Conservation (phyloP, 2,797 vertebrate genomes). For the Pelodytes ibericus region DNA sequence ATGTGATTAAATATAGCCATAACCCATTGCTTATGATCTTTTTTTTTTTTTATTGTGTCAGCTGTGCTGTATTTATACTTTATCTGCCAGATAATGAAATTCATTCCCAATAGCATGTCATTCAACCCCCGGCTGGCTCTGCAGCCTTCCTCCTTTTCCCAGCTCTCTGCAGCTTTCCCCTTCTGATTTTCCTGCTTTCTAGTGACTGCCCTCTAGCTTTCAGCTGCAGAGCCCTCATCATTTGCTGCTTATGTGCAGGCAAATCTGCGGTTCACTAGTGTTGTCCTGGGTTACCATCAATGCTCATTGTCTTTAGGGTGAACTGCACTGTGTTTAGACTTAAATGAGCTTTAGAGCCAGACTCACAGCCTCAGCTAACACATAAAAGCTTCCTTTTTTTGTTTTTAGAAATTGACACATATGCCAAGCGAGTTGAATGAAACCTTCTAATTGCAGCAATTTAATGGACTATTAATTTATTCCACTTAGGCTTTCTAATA, state of each 20-base stretch:
- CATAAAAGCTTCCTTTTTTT: background rate
- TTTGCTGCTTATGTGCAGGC: conserved; percentile 19
- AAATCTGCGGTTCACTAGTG: conserved; percentile 34
- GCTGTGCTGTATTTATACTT: conserved; percentile 33
- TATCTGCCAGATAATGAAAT: background rate
- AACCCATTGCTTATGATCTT: too few species aligned
- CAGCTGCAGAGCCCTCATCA: conserved; percentile 11
- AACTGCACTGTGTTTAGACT: background rate
- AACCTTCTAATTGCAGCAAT: background rate
- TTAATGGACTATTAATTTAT: background rate
- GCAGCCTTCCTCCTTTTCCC: conserved; percentile 5
- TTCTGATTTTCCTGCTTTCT: background rate
- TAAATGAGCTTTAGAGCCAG: background rate
- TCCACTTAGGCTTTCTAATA: background rate
- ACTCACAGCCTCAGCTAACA: too few species aligned
- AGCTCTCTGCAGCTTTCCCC: conserved; percentile 12
- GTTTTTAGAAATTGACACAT: background rate
- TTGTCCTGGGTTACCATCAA: conserved; percentile 8
- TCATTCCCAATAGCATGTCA: too few species aligned
- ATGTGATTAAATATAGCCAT: too few species aligned
- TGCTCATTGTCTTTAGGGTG: background rate
- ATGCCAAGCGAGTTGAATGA: too few species aligned
- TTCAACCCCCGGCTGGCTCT: conserved; percentile 10
- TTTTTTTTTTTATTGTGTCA: too few species aligned
- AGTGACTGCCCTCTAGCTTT: conserved; percentile 23